phyloP scores from a whole-genome alignment of 2,888 invertebrate genomes.

The Callosobruchus maculatus region DNA sequence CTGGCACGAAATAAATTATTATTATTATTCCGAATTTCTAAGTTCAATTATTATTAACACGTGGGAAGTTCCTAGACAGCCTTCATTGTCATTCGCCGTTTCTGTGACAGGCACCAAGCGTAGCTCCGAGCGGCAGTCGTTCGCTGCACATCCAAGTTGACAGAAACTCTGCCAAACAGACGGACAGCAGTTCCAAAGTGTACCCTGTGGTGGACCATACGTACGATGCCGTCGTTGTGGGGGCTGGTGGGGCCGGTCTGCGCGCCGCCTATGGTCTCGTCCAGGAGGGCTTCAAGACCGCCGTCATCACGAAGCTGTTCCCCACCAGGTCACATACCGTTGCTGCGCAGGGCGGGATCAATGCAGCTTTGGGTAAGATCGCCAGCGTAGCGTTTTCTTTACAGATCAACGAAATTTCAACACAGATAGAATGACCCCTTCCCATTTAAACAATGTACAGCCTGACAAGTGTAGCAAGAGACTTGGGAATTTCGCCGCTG shows the following conservation, averaged over 20 bases:
- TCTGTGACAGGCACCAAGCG: background rate
- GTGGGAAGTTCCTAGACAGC: no score
- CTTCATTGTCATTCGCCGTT: no score
- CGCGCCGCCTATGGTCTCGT: constrained; percentile 96
- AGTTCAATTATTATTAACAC: no score
- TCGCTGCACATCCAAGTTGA: constrained; percentile 53
- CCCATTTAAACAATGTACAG: no score
- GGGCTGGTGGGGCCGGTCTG: constrained; percentile 95
- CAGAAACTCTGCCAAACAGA: constrained; percentile 49
- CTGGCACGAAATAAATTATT: no score
- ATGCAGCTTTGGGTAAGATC: constrained; percentile 89
- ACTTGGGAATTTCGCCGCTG: no score
- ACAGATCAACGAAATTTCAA: no score
- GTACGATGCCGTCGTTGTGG: constrained; percentile 96
- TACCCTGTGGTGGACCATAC: constrained; percentile 94
- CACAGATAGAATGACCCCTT: no score
- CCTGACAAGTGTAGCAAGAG: no score
- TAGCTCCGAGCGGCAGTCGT: background rate
- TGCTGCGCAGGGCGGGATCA: constrained; percentile 98
- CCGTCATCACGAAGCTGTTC: constrained; percentile 95
- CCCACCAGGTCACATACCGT: constrained; percentile 98
- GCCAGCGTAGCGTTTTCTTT: no score
- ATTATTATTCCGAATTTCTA: no score
- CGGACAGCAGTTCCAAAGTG: constrained; percentile 57
- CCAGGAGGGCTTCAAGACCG: constrained; percentile 94